These are phyloP conservation scores for Coreius guichenoti DNA, from an alignment of 2,797 vertebrate species.

Conservation along the genomic window DNA sequence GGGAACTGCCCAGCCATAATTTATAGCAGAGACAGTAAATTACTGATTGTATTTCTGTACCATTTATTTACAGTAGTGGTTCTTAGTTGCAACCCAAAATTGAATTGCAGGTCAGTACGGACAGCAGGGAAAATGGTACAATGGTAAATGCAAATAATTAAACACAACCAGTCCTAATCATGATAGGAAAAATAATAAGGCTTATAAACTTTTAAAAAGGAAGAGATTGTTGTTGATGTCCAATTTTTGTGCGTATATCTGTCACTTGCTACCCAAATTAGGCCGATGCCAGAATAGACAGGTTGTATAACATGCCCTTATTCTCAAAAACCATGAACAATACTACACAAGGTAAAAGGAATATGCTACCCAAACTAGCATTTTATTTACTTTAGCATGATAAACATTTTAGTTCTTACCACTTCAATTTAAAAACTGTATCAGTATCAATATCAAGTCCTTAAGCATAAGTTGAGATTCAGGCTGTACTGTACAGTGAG, in stretches of 20 bases:
- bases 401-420: not conserved
- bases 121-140: not conserved
- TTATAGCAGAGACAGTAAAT: slow-evolving; percentile 15
- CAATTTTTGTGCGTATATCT: not conserved
- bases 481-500: no score
- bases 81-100: not conserved
- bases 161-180: not conserved
- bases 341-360: not conserved
- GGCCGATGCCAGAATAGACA: no score
- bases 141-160: not conserved
- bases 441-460: not conserved
- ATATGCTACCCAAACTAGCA: not conserved
- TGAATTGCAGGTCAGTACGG: not conserved
- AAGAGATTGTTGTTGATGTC: not conserved
- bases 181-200: not conserved
- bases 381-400: not conserved
- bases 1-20: slow-evolving; percentile 4
- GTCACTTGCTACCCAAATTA: not conserved
- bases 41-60: slow-evolving; percentile 27
- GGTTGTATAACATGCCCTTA: not conserved
- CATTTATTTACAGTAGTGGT: slow-evolving; percentile 25
- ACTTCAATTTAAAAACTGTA: not conserved
- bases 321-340: not conserved
- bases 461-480: not conserved
- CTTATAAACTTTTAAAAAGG: not conserved